These are phyloP conservation scores for Corapipo altera DNA, from an alignment of 2,113 vertebrate genomes.

Conservation along the genomic window DNA sequence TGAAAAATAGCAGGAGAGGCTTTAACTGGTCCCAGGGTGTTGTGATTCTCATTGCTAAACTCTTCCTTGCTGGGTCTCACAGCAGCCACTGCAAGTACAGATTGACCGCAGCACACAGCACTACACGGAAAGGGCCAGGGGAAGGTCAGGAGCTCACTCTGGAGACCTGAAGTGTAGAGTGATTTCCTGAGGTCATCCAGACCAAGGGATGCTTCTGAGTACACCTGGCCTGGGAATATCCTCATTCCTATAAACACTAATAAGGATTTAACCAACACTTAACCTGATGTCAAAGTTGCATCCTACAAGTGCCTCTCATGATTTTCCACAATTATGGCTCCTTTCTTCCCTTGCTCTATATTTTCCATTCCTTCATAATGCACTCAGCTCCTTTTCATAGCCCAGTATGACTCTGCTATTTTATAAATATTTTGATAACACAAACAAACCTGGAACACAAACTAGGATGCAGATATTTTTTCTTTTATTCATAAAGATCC, in stretches of 20 bases:
- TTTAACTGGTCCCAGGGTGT: neutral
- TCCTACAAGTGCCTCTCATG: neutral
- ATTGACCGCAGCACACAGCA: neutral
- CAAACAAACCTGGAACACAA: neutral
- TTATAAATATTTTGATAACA: neutral
- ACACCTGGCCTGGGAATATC: neutral
- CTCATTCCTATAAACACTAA: neutral
- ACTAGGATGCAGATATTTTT: neutral
- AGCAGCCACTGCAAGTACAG: neutral
- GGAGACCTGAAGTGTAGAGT: neutral
- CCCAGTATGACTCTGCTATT: neutral
- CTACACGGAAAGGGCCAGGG: neutral
- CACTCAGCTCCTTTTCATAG: neutral
- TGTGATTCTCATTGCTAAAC: neutral
- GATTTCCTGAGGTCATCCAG: neutral
- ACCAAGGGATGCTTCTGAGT: neutral
- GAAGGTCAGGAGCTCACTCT: neutral
- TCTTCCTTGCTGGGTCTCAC: neutral
- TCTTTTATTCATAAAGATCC: neutral
- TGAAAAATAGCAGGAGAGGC: neutral
- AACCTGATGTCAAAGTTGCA: neutral
- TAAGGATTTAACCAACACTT: neutral
- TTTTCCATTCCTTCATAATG: neutral
- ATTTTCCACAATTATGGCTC: neutral
- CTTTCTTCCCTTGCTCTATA: neutral